phyloP scores from a whole-genome alignment of 2,113 vertebrate genomes.

The Ranitomeya imitator region DNA sequence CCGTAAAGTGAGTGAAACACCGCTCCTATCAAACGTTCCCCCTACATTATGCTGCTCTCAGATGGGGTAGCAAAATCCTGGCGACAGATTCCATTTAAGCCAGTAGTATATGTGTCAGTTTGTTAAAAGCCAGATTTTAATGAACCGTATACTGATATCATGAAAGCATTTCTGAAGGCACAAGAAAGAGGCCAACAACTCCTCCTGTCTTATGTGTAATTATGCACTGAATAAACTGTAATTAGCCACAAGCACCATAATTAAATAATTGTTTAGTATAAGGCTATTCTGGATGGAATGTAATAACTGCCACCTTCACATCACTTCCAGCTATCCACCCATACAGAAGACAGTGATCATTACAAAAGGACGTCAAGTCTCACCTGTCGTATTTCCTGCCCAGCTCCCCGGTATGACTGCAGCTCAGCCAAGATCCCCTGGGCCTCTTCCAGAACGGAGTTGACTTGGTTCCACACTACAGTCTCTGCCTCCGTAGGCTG shows the following conservation, averaged over 20 bases:
- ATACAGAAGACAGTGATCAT: not conserved
- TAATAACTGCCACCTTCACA: not conserved
- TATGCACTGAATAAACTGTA: not conserved
- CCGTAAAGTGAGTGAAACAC: too few relatives aligned
- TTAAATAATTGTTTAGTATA: not conserved
- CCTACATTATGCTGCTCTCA: too few relatives aligned
- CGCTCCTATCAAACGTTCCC: too few relatives aligned
- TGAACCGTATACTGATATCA: not conserved
- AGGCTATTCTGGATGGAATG: not conserved
- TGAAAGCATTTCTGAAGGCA: not conserved
- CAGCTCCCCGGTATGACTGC: slow-evolving; percentile 88
- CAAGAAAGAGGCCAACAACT: not conserved
- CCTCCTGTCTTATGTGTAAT: slow-evolving; percentile 10
- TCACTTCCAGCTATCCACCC: not conserved
- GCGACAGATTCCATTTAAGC: not conserved
- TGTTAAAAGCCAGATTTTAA: not conserved
- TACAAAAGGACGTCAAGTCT: not conserved
- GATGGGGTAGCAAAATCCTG: too few relatives aligned
- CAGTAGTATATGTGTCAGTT: not conserved
- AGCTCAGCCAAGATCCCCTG: slow-evolving; percentile 86
- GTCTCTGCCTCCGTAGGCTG: slow-evolving; percentile 92
- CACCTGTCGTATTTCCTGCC: slow-evolving; percentile 92
- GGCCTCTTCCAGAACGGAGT: slow-evolving; percentile 88
- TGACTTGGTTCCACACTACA: slow-evolving; percentile 91
- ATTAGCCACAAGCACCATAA: slow-evolving; percentile 3